A percentile compares a stretch with the other conserved stretches of the same genome.
These are phyloP conservation scores for Acanthococcus lagerstroemiae DNA, from an alignment of 2,888 invertebrate species.

Conservation along the genomic window DNA sequence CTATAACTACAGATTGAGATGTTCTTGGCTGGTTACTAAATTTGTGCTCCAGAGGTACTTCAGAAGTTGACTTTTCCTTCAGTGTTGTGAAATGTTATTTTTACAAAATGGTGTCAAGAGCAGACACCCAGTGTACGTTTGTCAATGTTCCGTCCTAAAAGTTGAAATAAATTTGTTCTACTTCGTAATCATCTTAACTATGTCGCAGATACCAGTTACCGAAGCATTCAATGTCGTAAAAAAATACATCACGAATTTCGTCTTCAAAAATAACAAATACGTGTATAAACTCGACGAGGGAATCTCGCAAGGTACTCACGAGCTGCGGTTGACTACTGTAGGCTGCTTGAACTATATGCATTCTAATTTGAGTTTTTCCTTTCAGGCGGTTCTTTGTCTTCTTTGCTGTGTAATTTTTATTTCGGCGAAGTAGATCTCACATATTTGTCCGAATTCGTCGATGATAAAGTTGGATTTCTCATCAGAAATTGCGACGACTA, in stretches of 20 bases:
- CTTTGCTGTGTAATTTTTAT: constrained; percentile 13
- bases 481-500: constrained; percentile 20
- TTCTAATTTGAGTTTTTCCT: not conserved
- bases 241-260: constrained; percentile 12
- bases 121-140: not conserved
- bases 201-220: not conserved
- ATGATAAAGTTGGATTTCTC: constrained; percentile 10
- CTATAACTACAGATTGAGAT: no score
- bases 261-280: constrained; percentile 4
- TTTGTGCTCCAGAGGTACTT: no score
- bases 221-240: not conserved
- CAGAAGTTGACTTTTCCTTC: no score
- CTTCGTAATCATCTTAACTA: not conserved
- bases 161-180: not conserved
- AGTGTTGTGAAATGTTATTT: not conserved
- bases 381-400: constrained; percentile 14
- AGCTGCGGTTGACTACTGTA: not conserved
- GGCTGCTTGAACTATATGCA: no score
- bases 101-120: not conserved
- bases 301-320: constrained; percentile 14
- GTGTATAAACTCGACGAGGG: constrained; percentile 7
- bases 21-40: no score
- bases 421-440: constrained; percentile 7
- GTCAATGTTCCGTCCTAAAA: not conserved
- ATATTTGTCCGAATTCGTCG: constrained; percentile 6